Evolutionary conservation across 37 sponge, comb jelly and placozoan genomes (phyloP), one percentile per base, ranked within the genome.

Genomic region (Aplysina aerophoba): DNA sequence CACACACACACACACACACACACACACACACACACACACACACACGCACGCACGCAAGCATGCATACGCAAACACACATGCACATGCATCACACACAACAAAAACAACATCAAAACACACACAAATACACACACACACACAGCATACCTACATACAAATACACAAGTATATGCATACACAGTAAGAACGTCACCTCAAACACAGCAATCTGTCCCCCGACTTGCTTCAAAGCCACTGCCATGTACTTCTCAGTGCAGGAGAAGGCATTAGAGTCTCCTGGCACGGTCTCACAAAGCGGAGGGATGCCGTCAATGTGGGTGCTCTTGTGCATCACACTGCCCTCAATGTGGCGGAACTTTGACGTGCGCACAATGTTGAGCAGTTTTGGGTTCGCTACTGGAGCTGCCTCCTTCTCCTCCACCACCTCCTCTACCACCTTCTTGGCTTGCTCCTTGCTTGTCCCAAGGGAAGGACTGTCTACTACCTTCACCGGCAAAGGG

Each of bases 261-360:
- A 95, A 87, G 55, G 87, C 93, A 60, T 95, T 88, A 77, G 87
- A 88, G 82, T 94, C 91, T 65, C 94, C 95, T 0, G 95, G 93
- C 40, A 97, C 67, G 0, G 91, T 84, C 16, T 53, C 56, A 74
- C 83, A 73, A 15, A 96, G 81, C 3, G 65, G 31, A 6, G 92
- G 94, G 8, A 97, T 17, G 66, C 84, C 87, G 24, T 92, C 90
- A 61, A 97, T 92, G 91, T 68, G 69, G 8, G 91, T 91, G 59
- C 91, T 91, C 27, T 86, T 85, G 63, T 94, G 94, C 31, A 79
- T 22, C 11, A 85, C 34, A 11, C 59, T 60, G 35, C 50, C 50
- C 73, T 90, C 87, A 19, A 91, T 83, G 77, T 97, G 94, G 15
- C 95, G 88, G 74, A 90, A 88, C 64, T 92, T 91, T 30, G 97